Base-by-base conservation (phyloP, 2,797 vertebrate genomes). In the Dermochelys coriacea region DNA sequence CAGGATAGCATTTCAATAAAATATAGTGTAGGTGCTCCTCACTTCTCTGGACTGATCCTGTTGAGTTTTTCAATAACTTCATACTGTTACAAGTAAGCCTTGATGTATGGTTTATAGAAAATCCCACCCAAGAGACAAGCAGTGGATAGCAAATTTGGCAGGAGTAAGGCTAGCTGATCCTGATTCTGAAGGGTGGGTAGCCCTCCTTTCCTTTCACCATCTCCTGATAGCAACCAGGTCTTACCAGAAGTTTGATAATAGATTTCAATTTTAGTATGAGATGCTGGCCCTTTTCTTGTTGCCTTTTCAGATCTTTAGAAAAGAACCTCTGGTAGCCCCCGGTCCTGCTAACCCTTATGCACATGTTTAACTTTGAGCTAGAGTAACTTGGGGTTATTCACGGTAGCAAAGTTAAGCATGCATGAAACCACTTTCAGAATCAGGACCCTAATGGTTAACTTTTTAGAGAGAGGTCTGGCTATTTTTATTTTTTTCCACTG, bases 21-120 rank as follows among this genome's bases (percentile, higher is more conserved):
- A 37, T 64, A n/a, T 6, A 78, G 49, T 0, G 0, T 21, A 4
- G 71, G 23, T 0, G 3, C 5, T 49, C 41, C 1, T 15, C 81
- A 52, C 21, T 41, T 74, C 11, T 84, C 19, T 27, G 86, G 52
- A 34, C 19, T 34, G 77, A 27, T 81, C 57, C 57, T 64, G 61
- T 75, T 54, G 45, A 0, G 0, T 54, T 64, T 79, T 74, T 74
- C 37, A 74, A 14, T 45, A 45, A 74, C 41, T 74, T 45, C 37
- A 27, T 41, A 27, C 71, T 27, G 21, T 25, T 45, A 14, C 12
- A 12, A 34, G n/a, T 37, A 34, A 68, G 16, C n/a, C 6, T 68
- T 19, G 15, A 37, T 19, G 8, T 50, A 59, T n/a, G 14, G 34
- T 23, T 2, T 37, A 19, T 21, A 0, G 2, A 52, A 78, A 59